Evolutionary conservation across 2,113 vertebrate genomes (phyloP).

Genomic region (Pterophyllum scalare): DNA sequence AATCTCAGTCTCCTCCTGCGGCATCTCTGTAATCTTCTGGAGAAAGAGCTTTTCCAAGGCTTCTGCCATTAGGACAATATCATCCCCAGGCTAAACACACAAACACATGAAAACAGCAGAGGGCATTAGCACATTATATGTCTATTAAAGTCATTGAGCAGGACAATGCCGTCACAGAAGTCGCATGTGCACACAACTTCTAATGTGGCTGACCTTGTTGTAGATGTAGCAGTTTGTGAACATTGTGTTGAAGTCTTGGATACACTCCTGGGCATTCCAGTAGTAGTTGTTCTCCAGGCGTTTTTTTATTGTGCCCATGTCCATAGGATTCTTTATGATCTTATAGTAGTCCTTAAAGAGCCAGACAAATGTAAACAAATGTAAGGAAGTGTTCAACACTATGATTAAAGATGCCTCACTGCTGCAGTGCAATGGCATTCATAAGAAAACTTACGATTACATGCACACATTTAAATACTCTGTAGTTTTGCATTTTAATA

Average conservation of each 20-base stretch:
- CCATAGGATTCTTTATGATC: slow-evolving; percentile 95
- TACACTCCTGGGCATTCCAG: slow-evolving; percentile 96
- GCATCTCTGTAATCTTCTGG: slow-evolving; percentile 93
- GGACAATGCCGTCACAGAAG: neutral
- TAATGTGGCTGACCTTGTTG: slow-evolving; percentile 87
- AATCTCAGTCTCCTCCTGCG: slow-evolving; percentile 91
- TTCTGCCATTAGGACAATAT: slow-evolving; percentile 95
- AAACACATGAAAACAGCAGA: slow-evolving; percentile 13
- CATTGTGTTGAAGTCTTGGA: slow-evolving; percentile 98
- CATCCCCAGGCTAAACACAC: slow-evolving; percentile 86
- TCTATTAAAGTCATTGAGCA: neutral
- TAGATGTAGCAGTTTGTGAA: slow-evolving; percentile 99
- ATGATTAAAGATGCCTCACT: neutral
- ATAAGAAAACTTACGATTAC: neutral
- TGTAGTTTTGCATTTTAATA: neutral
- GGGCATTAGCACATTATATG: neutral
- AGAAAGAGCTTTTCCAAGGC: slow-evolving; percentile 93
- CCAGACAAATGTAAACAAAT: neutral
- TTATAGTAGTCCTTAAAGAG: slow-evolving; percentile 92
- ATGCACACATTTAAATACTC: neutral
- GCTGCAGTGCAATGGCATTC: neutral
- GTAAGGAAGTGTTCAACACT: neutral
- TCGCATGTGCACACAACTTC: neutral
- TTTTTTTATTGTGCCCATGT: slow-evolving; percentile 96
- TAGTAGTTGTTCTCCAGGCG: slow-evolving; percentile 94